A percentile compares a stretch with the other conserved stretches of the same genome.
phyloP scores from a whole-genome alignment of 2,888 invertebrate species.

The Kuschelorhynchus macadamiae region DNA sequence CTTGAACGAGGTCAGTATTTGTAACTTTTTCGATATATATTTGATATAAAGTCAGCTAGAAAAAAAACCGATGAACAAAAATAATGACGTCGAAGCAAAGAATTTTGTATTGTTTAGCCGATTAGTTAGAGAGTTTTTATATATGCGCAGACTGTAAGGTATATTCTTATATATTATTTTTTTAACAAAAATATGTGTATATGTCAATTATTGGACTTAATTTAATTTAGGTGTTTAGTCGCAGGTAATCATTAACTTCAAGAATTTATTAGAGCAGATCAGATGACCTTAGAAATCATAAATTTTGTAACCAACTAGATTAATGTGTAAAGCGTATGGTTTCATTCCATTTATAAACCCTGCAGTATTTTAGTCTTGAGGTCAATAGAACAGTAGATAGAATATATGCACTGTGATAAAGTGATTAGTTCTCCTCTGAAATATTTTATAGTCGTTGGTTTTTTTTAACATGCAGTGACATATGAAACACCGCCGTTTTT shows the following conservation, averaged over 20 bases:
- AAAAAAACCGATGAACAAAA: constrained; percentile 61
- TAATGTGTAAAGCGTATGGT: constrained; percentile 4
- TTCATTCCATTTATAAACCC: constrained; percentile 39
- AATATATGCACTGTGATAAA: background rate
- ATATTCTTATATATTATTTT: constrained; percentile 43
- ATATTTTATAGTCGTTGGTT: too few species aligned
- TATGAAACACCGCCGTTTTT: too few species aligned
- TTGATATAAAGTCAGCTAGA: constrained; percentile 56
- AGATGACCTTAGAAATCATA: constrained; percentile 11
- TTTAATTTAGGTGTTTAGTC: constrained; percentile 35
- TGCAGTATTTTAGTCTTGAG: constrained; percentile 41
- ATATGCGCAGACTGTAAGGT: constrained; percentile 44
- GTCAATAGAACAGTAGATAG: constrained; percentile 29
- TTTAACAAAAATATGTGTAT: constrained; percentile 46
- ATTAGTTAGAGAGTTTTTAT: constrained; percentile 40
- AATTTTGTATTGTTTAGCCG: constrained; percentile 42
- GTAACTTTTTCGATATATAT: background rate
- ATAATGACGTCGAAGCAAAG: constrained; percentile 56
- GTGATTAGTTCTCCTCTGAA: background rate
- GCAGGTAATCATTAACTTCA: constrained; percentile 16
- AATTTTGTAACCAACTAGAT: constrained; percentile 8
- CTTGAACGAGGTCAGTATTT: constrained; percentile 3
- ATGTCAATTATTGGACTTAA: constrained; percentile 46
- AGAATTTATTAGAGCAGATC: constrained; percentile 17
- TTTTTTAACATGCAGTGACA: too few species aligned